These are phyloP conservation scores for Loriculus beryllinus DNA, from an alignment of 2,797 vertebrate species.

Conservation along the genomic window DNA sequence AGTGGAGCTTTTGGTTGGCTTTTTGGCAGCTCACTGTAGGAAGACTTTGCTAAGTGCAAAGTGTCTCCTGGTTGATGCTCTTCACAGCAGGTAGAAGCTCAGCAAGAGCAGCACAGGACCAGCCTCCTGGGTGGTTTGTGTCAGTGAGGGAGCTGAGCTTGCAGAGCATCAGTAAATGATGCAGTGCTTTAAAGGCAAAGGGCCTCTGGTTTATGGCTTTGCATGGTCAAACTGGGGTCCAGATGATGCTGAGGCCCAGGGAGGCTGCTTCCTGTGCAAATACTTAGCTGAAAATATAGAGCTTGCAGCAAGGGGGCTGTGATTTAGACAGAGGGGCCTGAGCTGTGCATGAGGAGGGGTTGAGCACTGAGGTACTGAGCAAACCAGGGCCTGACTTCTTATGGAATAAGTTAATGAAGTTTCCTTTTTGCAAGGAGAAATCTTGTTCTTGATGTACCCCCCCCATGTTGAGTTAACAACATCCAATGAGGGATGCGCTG, in stretches of 20 bases:
- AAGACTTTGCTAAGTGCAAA: background rate
- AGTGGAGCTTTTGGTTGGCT: background rate
- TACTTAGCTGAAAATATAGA: background rate
- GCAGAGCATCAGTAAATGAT: background rate
- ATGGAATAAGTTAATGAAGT: background rate
- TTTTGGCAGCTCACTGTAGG: background rate
- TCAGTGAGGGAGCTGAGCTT: accelerated
- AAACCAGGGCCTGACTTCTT: background rate
- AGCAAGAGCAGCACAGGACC: background rate
- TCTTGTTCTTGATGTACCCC: background rate
- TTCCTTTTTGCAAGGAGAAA: background rate
- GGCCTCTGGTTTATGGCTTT: background rate
- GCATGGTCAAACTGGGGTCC: background rate
- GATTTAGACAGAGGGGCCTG: background rate
- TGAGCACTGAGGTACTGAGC: background rate
- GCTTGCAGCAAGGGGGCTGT: background rate
- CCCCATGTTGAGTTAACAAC: accelerated
- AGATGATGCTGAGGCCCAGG: background rate
- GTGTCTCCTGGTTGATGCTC: background rate
- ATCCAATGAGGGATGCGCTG: accelerated
- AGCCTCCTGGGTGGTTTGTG: background rate
- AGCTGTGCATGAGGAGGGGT: background rate
- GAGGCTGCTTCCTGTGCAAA: background rate
- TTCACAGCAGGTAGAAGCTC: background rate
- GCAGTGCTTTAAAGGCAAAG: background rate